Evolutionary conservation across 2,888 invertebrate genomes (phyloP), one percentile per base, ranked within the genome.

Genomic region (Frankliniella fusca): DNA sequence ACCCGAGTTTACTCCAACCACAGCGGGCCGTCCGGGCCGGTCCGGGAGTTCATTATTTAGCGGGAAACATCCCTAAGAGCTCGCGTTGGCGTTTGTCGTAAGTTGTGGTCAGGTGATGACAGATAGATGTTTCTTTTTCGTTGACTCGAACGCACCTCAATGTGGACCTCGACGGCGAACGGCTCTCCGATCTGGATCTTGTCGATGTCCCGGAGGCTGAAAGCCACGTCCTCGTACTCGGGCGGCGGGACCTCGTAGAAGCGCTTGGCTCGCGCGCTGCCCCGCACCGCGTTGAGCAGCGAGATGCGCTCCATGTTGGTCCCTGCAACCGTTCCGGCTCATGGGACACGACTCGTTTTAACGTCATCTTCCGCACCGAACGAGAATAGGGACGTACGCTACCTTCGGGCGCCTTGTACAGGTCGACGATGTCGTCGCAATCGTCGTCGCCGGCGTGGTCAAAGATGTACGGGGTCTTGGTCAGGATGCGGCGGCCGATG

Each of bases 381-480:
- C 15, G 23, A 49, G 5, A 23, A 80, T 18, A 80, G 76, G 1
- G 65, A 27, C 48, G 28, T 79, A 15, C 38, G 80, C 84, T 86
- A 89, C 90, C 94, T 89, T 95, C 95, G 82, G 89, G 89, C 81
- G 92, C 90, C 88, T 95, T 95, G 88, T 95, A 95, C 84, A 91
- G 88, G 0, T 87, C 85, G 0, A 93, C 94, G 85, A 95, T 92
- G 85, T 94, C 93, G 86, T 93, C 91, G 0, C 92, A 89, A 85
- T 95, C 94, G 81, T 90, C 90, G 84, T 94, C 93, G 0, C 94
- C 94, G 65, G 91, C 90, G 0, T 92, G 92, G 86, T 94, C 94
- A 86, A 92, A 93, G 20, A 93, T 89, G 87, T 91, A 94, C 0
- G 93, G 93, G 85, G 92, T 91, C 89, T 95, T 95, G 0, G 95